A percentile compares a stretch with the other conserved stretches of the same genome.
These are phyloP conservation scores for Papilio glaucus DNA, from an alignment of 1,140 invertebrate genomes.

Conservation along the genomic window DNA sequence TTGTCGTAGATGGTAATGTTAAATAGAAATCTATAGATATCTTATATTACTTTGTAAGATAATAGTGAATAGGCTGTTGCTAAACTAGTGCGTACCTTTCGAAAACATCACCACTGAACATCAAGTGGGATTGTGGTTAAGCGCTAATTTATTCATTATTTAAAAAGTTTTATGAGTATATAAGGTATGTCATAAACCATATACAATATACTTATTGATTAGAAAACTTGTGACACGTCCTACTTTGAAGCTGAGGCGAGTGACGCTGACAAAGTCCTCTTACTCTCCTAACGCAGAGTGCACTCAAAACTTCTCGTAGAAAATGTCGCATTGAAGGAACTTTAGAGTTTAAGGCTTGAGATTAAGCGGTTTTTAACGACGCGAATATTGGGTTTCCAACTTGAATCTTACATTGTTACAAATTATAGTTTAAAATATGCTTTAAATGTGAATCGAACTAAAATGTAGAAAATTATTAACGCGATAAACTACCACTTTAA, in stretches of 20 bases:
- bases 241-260: neutral
- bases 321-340: constrained; percentile 9
- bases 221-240: neutral
- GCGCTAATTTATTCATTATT: too few species aligned
- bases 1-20: too few species aligned
- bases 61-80: too few species aligned
- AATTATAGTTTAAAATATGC: neutral
- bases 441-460: neutral
- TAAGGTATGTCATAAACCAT: too few species aligned
- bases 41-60: too few species aligned
- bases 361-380: constrained; percentile 23
- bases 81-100: too few species aligned
- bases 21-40: too few species aligned
- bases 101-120: too few species aligned
- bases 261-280: constrained; percentile 8
- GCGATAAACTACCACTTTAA: too few species aligned
- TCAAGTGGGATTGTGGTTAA: too few species aligned
- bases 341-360: neutral
- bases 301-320: neutral
- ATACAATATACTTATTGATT: neutral
- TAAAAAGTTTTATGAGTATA: too few species aligned
- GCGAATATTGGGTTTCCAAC: neutral
- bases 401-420: neutral
- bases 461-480: neutral
- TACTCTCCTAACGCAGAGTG: neutral